These are phyloP conservation scores for Peromyscus maniculatus DNA, from an alignment of 2,113 vertebrate genomes.

Conservation along the genomic window DNA sequence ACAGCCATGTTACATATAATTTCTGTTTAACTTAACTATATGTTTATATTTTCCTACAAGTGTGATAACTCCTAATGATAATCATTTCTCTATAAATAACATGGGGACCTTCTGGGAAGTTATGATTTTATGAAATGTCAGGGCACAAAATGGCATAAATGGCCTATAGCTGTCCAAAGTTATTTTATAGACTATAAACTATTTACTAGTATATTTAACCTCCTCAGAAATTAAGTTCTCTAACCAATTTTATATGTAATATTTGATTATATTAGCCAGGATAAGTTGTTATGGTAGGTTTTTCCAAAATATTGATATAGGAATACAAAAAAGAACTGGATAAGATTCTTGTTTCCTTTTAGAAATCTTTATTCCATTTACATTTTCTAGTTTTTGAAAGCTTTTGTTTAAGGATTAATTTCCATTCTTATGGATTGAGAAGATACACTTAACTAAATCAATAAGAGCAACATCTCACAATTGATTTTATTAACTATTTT, in stretches of 20 bases:
- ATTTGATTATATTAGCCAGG: neutral
- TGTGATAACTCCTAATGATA: neutral
- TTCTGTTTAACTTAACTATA: neutral
- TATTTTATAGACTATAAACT: neutral
- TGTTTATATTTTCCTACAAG: neutral
- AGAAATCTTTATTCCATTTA: neutral
- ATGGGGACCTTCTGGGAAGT: neutral
- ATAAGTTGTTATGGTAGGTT: neutral
- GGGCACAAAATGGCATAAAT: neutral
- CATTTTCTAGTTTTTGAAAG: neutral
- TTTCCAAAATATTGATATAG: neutral
- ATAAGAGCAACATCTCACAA: neutral
- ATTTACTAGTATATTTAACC: neutral
- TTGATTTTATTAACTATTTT: neutral
- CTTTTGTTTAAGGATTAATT: neutral
- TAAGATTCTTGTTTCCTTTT: neutral
- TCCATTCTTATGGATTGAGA: neutral
- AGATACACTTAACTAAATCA: neutral
- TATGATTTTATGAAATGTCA: neutral
- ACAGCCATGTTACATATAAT: neutral
- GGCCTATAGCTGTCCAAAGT: neutral
- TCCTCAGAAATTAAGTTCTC: neutral
- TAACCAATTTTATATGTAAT: neutral
- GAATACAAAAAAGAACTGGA: neutral
- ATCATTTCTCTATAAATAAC: neutral